Percentiles rank a stretch among this genome's conserved stretches.
These are phyloP conservation scores for Zosterops japonicus DNA, from an alignment of 2,113 vertebrate genomes.

Conservation along the genomic window DNA sequence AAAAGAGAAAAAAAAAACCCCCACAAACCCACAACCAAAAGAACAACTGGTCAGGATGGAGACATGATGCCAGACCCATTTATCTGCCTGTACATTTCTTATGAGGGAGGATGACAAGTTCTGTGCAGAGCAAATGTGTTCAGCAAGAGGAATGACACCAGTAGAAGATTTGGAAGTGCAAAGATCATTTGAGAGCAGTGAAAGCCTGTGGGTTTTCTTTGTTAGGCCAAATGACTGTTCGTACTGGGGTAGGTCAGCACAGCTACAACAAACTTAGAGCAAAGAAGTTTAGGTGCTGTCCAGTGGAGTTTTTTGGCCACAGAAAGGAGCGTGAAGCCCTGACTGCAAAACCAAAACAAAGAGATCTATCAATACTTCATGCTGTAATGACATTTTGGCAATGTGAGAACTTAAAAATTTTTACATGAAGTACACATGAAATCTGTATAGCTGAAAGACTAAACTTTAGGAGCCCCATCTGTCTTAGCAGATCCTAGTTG, in stretches of 20 bases:
- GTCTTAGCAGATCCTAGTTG: neutral
- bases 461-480: neutral
- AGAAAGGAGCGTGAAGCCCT: neutral
- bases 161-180: neutral
- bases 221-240: neutral
- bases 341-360: neutral
- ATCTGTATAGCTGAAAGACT: neutral
- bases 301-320: neutral
- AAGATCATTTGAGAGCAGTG: neutral
- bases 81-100: neutral
- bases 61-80: neutral
- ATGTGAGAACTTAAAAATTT: neutral
- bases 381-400: neutral
- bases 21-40: neutral
- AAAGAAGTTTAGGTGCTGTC: neutral
- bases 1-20: too few species aligned
- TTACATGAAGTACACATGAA: neutral
- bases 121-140: neutral
- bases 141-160: neutral
- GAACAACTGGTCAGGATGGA: neutral
- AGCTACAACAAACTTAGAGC: neutral
- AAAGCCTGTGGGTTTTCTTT: neutral
- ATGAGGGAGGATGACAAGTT: neutral
- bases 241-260: neutral
- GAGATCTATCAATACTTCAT: neutral